Percentiles rank a stretch among this genome's conserved stretches.
phyloP scores from a whole-genome alignment of 2,888 invertebrate genomes.

The Megalurothrips usitatus region DNA sequence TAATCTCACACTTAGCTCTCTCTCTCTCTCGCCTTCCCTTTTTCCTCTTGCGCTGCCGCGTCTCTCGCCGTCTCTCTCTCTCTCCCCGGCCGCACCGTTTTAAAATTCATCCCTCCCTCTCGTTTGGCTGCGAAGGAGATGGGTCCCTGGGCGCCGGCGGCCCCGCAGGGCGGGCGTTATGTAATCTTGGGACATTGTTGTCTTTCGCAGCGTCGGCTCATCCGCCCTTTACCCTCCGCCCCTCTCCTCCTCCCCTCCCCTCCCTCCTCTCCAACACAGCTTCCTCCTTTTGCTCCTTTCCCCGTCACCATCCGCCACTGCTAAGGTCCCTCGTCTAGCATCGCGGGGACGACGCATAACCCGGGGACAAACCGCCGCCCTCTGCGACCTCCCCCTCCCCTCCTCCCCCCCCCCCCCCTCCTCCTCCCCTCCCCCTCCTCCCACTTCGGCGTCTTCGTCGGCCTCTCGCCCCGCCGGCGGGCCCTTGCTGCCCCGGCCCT shows the following conservation, averaged over 20 bases:
- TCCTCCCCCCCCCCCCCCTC: neutral
- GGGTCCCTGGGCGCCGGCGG: neutral
- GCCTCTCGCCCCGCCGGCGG: no score
- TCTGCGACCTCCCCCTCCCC: neutral
- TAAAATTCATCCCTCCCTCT: conserved; percentile 6
- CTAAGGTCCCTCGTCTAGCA: no score
- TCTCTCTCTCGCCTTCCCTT: no score
- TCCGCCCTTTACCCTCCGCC: neutral
- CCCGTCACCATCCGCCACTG: neutral
- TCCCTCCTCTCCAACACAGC: neutral
- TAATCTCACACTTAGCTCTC: no score
- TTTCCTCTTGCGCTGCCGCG: neutral
- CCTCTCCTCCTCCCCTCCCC: neutral
- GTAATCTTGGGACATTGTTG: conserved; percentile 5
- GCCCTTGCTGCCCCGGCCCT: neutral
- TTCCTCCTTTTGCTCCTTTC: neutral
- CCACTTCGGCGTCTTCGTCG: neutral
- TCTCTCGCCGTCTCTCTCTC: no score
- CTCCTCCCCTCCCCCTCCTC: neutral
- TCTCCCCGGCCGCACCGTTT: neutral
- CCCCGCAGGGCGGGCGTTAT: neutral
- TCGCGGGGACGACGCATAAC: neutral
- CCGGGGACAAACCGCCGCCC: neutral
- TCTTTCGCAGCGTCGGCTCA: conserved; percentile 12
- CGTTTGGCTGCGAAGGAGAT: neutral